Conservation (phyloP, 2,797 vertebrate genomes). For the Chloroceryle amazona region DNA sequence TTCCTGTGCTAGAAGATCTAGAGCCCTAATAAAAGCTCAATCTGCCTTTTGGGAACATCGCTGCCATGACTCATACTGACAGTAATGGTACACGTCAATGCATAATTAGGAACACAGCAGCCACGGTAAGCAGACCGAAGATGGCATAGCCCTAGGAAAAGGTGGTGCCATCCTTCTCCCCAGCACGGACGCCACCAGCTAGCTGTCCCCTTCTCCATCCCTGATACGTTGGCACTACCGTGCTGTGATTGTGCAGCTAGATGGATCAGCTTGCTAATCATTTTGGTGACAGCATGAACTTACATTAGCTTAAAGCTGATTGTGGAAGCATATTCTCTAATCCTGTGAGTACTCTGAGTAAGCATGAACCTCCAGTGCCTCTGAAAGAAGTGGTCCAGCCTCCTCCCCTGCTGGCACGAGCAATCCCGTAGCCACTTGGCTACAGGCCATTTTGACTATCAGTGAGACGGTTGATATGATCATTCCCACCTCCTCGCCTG, state of each 20-base stretch:
- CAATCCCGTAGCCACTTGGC: neutral
- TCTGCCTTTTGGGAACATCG: neutral
- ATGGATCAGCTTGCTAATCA: neutral
- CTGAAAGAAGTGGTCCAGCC: neutral
- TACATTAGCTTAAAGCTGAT: slow-evolving; percentile 17
- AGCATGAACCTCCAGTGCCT: neutral
- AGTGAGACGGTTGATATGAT: neutral
- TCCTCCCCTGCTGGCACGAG: slow-evolving; percentile 9
- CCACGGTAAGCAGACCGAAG: neutral
- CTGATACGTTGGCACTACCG: neutral
- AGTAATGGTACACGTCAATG: neutral
- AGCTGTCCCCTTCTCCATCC: neutral
- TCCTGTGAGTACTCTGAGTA: neutral
- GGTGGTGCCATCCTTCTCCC: neutral
- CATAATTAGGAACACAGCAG: neutral
- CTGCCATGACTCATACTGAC: neutral
- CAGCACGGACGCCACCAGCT: fast-evolving
- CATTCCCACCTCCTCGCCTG: neutral
- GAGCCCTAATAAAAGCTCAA: neutral
- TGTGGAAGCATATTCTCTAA: slow-evolving; percentile 32
- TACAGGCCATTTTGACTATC: neutral
- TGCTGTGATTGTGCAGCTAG: neutral
- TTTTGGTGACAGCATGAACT: slow-evolving; percentile 19
- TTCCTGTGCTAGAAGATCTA: neutral
- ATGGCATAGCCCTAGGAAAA: fast-evolving